Evolutionary conservation across 2,797 vertebrate species (phyloP).

Genomic region (Alauda arvensis): DNA sequence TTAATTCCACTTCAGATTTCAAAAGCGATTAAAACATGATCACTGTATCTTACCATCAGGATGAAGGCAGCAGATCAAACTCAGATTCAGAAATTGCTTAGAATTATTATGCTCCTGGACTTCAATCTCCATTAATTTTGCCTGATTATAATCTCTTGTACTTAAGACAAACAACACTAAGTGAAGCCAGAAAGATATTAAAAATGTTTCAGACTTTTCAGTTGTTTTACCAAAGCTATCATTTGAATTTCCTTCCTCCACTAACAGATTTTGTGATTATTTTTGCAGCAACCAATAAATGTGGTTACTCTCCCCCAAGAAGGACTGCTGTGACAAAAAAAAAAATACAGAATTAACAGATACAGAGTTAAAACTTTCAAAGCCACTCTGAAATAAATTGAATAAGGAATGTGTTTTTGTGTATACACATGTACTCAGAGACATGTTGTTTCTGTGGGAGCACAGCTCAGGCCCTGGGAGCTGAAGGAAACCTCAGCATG

Average conservation of each 20-base stretch:
- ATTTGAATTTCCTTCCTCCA: neutral
- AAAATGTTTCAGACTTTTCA: neutral
- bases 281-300: neutral
- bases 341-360: fast-evolving
- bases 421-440: fast-evolving
- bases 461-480: neutral
- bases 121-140: neutral
- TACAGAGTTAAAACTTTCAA: neutral
- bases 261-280: neutral
- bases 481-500: neutral
- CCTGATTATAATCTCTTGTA: neutral
- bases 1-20: neutral
- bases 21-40: fast-evolving
- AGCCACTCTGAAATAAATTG: neutral
- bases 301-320: neutral
- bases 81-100: neutral
- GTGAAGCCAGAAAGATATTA: neutral
- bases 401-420: neutral
- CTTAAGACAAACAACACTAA: neutral
- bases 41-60: fast-evolving
- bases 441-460: fast-evolving
- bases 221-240: neutral
- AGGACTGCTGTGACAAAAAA: neutral
- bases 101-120: fast-evolving
- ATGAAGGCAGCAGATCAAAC: neutral